Conservation (phyloP, 1,140 invertebrate species). For the Condylostylus longicornis region DNA sequence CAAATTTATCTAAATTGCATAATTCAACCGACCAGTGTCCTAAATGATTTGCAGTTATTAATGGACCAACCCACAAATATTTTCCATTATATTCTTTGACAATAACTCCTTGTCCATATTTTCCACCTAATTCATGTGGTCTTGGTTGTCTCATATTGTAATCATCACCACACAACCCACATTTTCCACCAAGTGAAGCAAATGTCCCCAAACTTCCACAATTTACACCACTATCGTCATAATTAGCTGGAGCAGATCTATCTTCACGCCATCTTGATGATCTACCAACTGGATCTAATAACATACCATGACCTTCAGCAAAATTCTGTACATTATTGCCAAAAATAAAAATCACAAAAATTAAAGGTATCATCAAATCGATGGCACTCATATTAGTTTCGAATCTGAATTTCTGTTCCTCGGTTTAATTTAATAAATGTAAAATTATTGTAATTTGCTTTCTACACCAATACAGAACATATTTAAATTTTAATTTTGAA, state of each 20-base stretch:
- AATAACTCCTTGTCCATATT: slow-evolving; percentile 39
- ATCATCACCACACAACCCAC: slow-evolving; percentile 44
- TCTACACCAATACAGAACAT: too few species aligned
- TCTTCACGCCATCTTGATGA: slow-evolving; percentile 49
- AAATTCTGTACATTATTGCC: too few species aligned
- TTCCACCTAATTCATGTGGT: slow-evolving; percentile 45
- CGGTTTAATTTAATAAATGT: too few species aligned
- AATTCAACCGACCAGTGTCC: slow-evolving; percentile 41
- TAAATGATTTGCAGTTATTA: slow-evolving; percentile 39
- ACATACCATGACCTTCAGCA: slow-evolving; percentile 56
- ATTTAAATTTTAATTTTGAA: too few species aligned
- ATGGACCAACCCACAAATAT: slow-evolving; percentile 29
- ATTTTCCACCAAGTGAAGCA: slow-evolving; percentile 33
- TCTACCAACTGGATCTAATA: slow-evolving; percentile 50
- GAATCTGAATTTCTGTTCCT: too few species aligned
- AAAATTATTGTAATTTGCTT: too few species aligned
- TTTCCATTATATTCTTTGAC: slow-evolving; percentile 29
- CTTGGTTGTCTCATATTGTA: slow-evolving; percentile 36
- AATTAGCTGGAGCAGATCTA: slow-evolving; percentile 39
- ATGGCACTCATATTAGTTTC: too few species aligned
- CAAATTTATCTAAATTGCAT: slow-evolving; percentile 33
- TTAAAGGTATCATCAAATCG: too few species aligned
- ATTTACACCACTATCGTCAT: slow-evolving; percentile 47
- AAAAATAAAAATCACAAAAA: too few species aligned
- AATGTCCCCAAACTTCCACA: slow-evolving; percentile 48